A percentile compares a stretch with the other conserved stretches of the same genome.
Conservation (phyloP, 2,888 invertebrate genomes). For the Ectemnius continuus region DNA sequence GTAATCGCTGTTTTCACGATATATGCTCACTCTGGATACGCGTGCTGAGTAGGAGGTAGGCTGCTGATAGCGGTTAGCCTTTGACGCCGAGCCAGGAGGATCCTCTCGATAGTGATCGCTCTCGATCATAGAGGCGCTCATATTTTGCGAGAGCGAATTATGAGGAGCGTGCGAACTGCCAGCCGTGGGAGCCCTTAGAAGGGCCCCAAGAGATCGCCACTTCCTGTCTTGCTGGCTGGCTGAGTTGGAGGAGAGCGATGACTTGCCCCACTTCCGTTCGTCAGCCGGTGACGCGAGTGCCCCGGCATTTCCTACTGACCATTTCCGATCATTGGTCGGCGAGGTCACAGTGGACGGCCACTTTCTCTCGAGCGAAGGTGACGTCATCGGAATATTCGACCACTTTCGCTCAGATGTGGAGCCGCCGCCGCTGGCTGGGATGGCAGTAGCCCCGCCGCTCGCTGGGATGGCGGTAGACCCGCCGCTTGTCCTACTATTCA, state of each 20-base stretch:
- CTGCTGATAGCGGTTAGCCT: slow-evolving; percentile 59
- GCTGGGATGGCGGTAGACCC: slow-evolving; percentile 12
- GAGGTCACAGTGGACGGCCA: slow-evolving; percentile 63
- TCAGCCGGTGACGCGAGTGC: slow-evolving; percentile 56
- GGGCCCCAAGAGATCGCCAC: slow-evolving; percentile 78
- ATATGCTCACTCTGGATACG: slow-evolving; percentile 61
- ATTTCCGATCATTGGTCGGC: slow-evolving; percentile 66
- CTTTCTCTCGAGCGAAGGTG: slow-evolving; percentile 67
- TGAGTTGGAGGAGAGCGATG: slow-evolving; percentile 64
- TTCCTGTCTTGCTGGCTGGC: slow-evolving; percentile 74
- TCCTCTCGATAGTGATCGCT: slow-evolving; percentile 54
- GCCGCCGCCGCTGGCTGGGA: slow-evolving; percentile 29
- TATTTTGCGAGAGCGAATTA: slow-evolving; percentile 68
- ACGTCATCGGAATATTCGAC: slow-evolving; percentile 66
- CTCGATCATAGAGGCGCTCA: slow-evolving; percentile 72
- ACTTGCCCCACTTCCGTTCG: slow-evolving; percentile 70
- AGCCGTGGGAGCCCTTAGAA: slow-evolving; percentile 72
- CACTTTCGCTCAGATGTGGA: slow-evolving; percentile 70
- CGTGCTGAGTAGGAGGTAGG: slow-evolving; percentile 68
- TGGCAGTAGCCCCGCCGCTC: slow-evolving; percentile 25
- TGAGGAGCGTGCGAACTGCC: slow-evolving; percentile 63
- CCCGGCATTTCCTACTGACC: slow-evolving; percentile 62
- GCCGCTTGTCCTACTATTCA: slow-evolving; percentile 41
- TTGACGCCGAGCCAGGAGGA: slow-evolving; percentile 41
- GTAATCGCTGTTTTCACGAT: slow-evolving; percentile 68